Percentiles rank a stretch among this genome's conserved stretches.
These are phyloP conservation scores for Anthopleura xanthogrammica DNA, from an alignment of 92 coral and sea anemone genomes.

Conservation along the genomic window DNA sequence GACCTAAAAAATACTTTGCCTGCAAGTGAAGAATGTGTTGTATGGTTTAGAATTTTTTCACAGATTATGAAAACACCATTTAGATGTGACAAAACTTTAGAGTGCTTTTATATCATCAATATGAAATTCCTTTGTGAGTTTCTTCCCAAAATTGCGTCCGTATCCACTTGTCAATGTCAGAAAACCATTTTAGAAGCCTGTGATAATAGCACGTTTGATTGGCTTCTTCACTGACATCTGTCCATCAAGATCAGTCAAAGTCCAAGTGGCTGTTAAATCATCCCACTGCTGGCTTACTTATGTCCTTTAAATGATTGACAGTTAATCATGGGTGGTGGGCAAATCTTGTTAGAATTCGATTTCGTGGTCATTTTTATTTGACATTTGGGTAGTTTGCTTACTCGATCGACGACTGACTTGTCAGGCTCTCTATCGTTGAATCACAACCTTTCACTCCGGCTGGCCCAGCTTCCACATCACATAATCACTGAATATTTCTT, in stretches of 20 bases:
- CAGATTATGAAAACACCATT: not conserved
- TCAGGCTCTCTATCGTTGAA: not conserved
- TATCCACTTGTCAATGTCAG: slow-evolving; percentile 29
- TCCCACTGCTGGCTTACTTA: slow-evolving; percentile 41
- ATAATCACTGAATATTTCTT: not conserved
- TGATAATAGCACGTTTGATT: slow-evolving; percentile 25
- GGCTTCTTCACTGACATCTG: slow-evolving; percentile 25
- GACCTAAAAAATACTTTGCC: not conserved
- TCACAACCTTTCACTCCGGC: not conserved
- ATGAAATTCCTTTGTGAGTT: slow-evolving; percentile 12
- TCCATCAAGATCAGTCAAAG: slow-evolving; percentile 40
- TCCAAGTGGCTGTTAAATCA: slow-evolving; percentile 43
- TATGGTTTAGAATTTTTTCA: not conserved
- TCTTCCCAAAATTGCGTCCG: slow-evolving; percentile 30
- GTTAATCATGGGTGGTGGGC: slow-evolving; percentile 28
- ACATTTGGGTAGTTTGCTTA: slow-evolving; percentile 8
- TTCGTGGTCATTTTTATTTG: slow-evolving; percentile 10
- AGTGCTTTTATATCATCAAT: not conserved
- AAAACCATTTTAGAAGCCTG: slow-evolving; percentile 30
- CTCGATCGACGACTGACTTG: not conserved
- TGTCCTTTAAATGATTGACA: slow-evolving; percentile 30
- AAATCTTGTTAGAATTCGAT: slow-evolving; percentile 20
- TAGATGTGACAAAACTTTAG: not conserved
- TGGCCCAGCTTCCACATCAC: not conserved
- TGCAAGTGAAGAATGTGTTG: not conserved